These are phyloP conservation scores for Sceloporus undulatus DNA, from an alignment of 2,113 vertebrate species.

Conservation along the genomic window DNA sequence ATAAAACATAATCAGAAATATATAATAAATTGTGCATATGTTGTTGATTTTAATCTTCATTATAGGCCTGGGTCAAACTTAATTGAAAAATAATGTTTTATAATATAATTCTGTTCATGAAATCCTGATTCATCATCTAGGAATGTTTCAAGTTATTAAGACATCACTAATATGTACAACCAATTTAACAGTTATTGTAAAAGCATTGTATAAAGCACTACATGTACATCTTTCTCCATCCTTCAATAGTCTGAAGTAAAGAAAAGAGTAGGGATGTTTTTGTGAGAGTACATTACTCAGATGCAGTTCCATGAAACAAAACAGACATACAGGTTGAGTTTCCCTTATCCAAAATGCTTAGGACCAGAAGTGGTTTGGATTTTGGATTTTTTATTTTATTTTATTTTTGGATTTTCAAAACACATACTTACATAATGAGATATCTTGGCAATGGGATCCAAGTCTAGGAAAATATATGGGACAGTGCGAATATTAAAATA, in stretches of 20 bases:
- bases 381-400: too few species aligned
- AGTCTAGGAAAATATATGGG: neutral
- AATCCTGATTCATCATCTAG: slow-evolving; percentile 9
- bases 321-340: neutral
- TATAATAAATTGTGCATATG: neutral
- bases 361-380: too few species aligned
- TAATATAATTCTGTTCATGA: neutral
- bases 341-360: too few species aligned
- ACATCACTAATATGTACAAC: neutral
- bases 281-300: neutral
- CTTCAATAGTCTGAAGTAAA: neutral
- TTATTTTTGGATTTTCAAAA: too few species aligned
- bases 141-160: slow-evolving; percentile 8
- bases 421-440: too few species aligned
- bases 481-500: neutral
- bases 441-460: too few species aligned
- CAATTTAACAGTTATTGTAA: neutral
- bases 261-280: neutral
- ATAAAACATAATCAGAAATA: slow-evolving; percentile 11
- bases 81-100: slow-evolving; percentile 19
- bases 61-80: slow-evolving; percentile 1
- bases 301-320: neutral
- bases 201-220: neutral
- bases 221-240: neutral
- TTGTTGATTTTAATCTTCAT: slow-evolving; percentile 33